These are phyloP conservation scores for Catocala sponsa DNA, from an alignment of 2,888 invertebrate species.

Conservation along the genomic window DNA sequence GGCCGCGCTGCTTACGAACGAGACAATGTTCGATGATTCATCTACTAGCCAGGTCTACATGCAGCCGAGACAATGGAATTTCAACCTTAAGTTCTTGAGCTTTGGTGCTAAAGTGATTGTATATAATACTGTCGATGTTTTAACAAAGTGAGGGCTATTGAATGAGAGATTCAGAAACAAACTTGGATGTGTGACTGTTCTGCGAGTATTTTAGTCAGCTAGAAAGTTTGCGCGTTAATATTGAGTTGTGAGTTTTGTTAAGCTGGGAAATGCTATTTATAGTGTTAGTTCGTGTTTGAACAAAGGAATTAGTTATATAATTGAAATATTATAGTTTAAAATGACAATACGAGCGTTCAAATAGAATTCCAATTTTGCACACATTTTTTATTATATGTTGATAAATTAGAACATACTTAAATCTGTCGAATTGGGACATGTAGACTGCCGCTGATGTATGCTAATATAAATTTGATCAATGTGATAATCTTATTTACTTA, in stretches of 20 bases:
- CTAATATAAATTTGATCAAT: no score
- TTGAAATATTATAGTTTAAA: no score
- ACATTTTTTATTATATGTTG: no score
- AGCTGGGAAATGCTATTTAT: neutral
- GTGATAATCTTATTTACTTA: no score
- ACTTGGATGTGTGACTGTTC: slow-evolving; percentile 21
- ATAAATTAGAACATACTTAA: no score
- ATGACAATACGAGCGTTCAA: no score
- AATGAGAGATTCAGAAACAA: slow-evolving; percentile 41
- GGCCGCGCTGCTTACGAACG: slow-evolving; percentile 27
- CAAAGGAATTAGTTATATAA: neutral
- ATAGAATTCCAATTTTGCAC: no score
- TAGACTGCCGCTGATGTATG: no score
- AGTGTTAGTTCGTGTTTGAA: neutral
- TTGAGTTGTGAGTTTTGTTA: neutral
- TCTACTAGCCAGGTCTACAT: slow-evolving; percentile 15
- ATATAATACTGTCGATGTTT: slow-evolving; percentile 17
- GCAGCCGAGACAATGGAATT: neutral
- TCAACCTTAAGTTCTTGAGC: neutral
- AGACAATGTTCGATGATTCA: slow-evolving; percentile 74
- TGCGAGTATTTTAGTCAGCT: neutral
- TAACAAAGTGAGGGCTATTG: slow-evolving; percentile 45
- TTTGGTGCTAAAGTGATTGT: slow-evolving; percentile 1
- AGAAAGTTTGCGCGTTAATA: neutral
- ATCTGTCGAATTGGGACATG: no score